phyloP scores from a whole-genome alignment of 1,140 invertebrate species.

The Alviniconcha marisindica region DNA sequence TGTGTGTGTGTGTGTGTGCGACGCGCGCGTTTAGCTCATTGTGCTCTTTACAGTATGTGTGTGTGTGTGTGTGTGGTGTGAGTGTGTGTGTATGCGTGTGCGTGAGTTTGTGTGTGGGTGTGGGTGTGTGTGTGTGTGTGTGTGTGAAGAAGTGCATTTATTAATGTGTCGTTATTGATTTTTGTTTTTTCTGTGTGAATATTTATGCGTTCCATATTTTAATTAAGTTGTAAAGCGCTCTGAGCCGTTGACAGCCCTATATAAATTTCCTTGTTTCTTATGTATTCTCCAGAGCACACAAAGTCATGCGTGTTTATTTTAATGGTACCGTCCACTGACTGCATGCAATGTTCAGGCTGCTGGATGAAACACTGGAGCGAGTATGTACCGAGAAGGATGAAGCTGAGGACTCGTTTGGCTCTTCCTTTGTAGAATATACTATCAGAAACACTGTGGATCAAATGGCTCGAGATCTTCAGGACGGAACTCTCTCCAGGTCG shows the following conservation, averaged over 20 bases:
- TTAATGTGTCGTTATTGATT: no score
- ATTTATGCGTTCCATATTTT: no score
- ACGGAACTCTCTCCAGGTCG: conserved; percentile 25
- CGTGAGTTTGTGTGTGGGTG: not conserved
- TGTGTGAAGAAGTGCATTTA: no score
- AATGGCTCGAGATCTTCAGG: not conserved
- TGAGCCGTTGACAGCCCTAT: no score
- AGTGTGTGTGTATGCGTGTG: not conserved
- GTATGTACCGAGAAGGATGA: not conserved
- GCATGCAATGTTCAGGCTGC: not conserved
- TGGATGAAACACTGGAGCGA: not conserved
- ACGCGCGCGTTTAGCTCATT: no score
- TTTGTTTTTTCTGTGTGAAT: no score
- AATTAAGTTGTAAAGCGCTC: no score
- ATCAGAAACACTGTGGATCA: not conserved
- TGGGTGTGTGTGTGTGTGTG: not conserved
- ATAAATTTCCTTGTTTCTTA: no score
- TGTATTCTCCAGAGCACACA: no score
- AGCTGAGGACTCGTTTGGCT: not conserved
- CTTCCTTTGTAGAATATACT: conserved; percentile 4
- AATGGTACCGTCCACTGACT: no score
- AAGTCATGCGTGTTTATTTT: no score
- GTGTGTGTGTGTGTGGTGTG: not conserved
- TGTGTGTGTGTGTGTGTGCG: not conserved
- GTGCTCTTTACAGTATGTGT: no score